Evolutionary conservation across 1,140 invertebrate species (phyloP), one percentile per base, ranked within the genome.

Genomic region (Charaxes varanes): DNA sequence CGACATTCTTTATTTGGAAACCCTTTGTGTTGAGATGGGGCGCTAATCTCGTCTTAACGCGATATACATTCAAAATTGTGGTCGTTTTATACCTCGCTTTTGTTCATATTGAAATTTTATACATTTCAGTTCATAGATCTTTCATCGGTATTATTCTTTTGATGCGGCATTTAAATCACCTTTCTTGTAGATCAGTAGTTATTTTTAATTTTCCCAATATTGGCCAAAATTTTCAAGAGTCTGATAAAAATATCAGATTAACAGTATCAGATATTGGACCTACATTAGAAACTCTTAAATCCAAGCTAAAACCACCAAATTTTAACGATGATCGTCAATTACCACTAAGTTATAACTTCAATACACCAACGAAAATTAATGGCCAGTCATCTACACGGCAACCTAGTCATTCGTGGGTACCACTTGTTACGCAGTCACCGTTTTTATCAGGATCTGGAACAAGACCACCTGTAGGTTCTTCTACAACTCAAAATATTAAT

Each of bases 321-420:
- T 80, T 80, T 52, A 68, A 74, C 34, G 78, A 80, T 33, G 70
- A 83, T 35, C 57, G 78, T 7, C 61, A 69, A 41, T 50, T 80
- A 26, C 68, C 76, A 12, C 50, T 83, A 12, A 71, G 41, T 21
- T 67, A 72, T 30, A 83, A 56, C 41, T 83, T 80, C 40, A 63
- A 58, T 21, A 50, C 41, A 41, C 55, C 56, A 43, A 45, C 12
- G 48, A 50, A 22, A 41, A 61, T 17, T 23, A 34, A 22, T 49
- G 45, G 44, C 50, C 53, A 31, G 7, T 13, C 34, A 13, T 11
- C 26, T 23, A 24, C 43, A 17, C 38, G 34, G 14, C 41, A 41
- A 40, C 22, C 21, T 34, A 44, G 37, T 19, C 23, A 44, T 10
- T 24, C 61, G 14, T 41, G 56, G 22, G 18, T 41, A 6, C 54